Evolutionary conservation across 92 coral and sea anemone genomes (phyloP), one percentile per base, ranked within the genome.

Genomic region (Muricea muricata): DNA sequence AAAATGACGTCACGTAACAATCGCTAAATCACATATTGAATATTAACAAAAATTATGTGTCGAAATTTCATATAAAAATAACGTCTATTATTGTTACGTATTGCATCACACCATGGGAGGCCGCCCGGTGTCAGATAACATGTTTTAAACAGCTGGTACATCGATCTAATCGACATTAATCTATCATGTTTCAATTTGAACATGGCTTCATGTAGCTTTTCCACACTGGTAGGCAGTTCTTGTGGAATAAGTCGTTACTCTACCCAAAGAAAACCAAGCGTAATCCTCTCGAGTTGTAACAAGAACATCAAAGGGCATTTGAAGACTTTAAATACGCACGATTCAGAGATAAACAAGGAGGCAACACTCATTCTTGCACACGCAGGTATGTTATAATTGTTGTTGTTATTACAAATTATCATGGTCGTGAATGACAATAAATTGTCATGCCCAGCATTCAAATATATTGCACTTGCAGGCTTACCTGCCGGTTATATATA

Each of bases 151-250:
- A n/a, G 5, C 63, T 50, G 3, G 58, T 20, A 20, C 3, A 13
- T 13, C 18, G 23, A 20, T 50, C 61, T 4, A 54, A 54, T 14
- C 65, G 0, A 21, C 61, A 17, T 12, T 45, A 45, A 14, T 7
- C 65, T n/a, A 9, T 21, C 9, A 28, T 57, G 65, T 57, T 57
- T 7, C 31, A 32, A 57, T 20, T 6, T 28, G 9, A 28, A 20
- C 56, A 87, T 87, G 91, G 67, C 87, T 47, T 87, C 91, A 14
- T 87, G 91, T 87, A 85, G 87, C 52, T 87, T 81, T 48, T 79
- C 67, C 41, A 55, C 83, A 26, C 65, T 87, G 73, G 91, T 81
- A 54, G 23, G 68, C 83, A 63, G 91, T 75, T 32, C 91, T 87
- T 87, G 91, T 87, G 91, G 91, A 72, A 56, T 54, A 34, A 87